Evolutionary conservation across 1,140 invertebrate genomes (phyloP).

Genomic region (Pseudoatta argentina): DNA sequence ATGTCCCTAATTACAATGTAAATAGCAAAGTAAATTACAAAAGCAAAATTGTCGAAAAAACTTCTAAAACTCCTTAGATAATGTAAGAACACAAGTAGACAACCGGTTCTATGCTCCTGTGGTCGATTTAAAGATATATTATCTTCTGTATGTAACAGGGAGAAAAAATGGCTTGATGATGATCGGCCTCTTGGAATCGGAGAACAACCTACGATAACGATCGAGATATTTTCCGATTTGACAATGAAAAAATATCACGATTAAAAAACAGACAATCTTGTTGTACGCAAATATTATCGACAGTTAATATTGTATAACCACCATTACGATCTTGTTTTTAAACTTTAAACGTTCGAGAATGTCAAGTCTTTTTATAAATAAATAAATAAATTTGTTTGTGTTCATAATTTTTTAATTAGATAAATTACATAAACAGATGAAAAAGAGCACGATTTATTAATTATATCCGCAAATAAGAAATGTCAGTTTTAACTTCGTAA

Average conservation of each 20-base stretch:
- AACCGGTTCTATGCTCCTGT: conserved; percentile 39
- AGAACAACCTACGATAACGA: conserved; percentile 26
- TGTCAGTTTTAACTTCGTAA: neutral
- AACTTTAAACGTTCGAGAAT: conserved; percentile 1
- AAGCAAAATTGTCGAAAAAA: conserved; percentile 41
- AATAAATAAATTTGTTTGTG: neutral
- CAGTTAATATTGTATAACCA: neutral
- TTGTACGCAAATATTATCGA: neutral
- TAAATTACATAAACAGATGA: neutral
- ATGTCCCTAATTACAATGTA: neutral
- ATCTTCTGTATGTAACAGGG: neutral
- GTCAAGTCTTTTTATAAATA: neutral
- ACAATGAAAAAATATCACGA: conserved; percentile 14
- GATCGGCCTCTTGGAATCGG: conserved; percentile 32
- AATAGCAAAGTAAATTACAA: conserved; percentile 3
- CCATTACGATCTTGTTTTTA: neutral
- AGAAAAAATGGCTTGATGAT: conserved; percentile 30
- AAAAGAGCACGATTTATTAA: too few relatives aligned
- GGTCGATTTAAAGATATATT: conserved; percentile 53
- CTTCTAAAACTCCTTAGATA: conserved; percentile 50
- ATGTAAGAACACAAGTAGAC: conserved; percentile 32
- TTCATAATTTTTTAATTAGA: neutral
- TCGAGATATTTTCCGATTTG: conserved; percentile 10
- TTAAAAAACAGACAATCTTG: neutral
- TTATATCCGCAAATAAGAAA: neutral